phyloP scores from a whole-genome alignment of 2,113 vertebrate species.

The Catharus fuscescens region DNA sequence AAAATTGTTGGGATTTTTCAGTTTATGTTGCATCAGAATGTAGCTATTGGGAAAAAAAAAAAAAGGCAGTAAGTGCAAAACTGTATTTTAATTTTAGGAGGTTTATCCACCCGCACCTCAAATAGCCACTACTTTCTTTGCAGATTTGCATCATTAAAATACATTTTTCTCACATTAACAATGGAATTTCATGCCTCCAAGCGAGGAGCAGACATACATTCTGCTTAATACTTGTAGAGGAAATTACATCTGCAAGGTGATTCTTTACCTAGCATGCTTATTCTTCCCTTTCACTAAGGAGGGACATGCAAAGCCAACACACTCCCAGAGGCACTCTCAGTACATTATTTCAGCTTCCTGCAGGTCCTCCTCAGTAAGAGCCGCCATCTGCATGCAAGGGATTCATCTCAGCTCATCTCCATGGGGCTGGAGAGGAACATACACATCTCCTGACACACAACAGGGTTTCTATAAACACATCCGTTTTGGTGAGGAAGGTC shows the following conservation, averaged over 20 bases:
- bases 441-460: not conserved
- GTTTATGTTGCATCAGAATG: not conserved
- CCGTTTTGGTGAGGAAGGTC: not conserved
- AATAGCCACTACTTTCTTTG: not conserved
- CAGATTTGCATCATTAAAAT: not conserved
- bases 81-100: not conserved
- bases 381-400: rapidly evolving
- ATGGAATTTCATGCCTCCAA: not conserved
- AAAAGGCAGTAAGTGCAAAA: not conserved
- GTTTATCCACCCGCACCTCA: not conserved
- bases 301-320: rapidly evolving
- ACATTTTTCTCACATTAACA: not conserved
- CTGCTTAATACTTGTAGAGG: not conserved
- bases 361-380: not conserved
- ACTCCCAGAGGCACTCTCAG: rapidly evolving
- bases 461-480: rapidly evolving
- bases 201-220: not conserved
- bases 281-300: not conserved
- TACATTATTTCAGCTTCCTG: not conserved
- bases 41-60: not conserved
- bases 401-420: not conserved
- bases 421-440: not conserved
- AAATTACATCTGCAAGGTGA: not conserved
- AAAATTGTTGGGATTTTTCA: not conserved
- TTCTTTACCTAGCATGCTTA: not conserved